phyloP scores from a whole-genome alignment of 2,888 invertebrate genomes.

The Oligia fasciuncula region DNA sequence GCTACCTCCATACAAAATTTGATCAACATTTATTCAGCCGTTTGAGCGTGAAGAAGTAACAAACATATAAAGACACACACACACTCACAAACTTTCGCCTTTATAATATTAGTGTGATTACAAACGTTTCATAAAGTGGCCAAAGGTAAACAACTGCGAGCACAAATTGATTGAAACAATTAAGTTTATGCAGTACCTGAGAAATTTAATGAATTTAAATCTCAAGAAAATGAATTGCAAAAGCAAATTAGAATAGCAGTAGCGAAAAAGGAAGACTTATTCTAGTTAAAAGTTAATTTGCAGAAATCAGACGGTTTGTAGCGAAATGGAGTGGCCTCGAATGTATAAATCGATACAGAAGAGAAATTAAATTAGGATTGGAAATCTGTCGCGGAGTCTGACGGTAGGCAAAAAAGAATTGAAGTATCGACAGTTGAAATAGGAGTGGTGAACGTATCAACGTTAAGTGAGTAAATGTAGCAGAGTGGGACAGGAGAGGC shows the following conservation, averaged over 20 bases:
- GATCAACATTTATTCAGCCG: too few relatives aligned
- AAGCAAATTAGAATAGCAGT: slow-evolving; percentile 40
- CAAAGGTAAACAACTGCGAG: slow-evolving; percentile 39
- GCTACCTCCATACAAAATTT: too few relatives aligned
- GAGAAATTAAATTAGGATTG: slow-evolving; percentile 68
- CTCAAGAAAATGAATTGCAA: slow-evolving; percentile 31
- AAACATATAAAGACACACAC: too few relatives aligned
- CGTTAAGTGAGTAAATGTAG: slow-evolving; percentile 44
- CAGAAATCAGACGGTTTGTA: slow-evolving; percentile 35
- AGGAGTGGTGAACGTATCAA: slow-evolving; percentile 50
- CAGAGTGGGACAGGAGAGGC: slow-evolving; percentile 32
- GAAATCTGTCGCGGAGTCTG: slow-evolving; percentile 62
- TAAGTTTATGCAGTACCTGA: slow-evolving; percentile 29
- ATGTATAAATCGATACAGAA: slow-evolving; percentile 45
- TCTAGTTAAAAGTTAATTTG: slow-evolving; percentile 51
- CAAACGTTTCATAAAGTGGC: slow-evolving; percentile 26
- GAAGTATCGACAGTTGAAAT: slow-evolving; percentile 69
- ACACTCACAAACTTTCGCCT: too few relatives aligned
- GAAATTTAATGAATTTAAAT: slow-evolving; percentile 30
- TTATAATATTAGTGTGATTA: not conserved
- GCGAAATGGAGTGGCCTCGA: slow-evolving; percentile 45
- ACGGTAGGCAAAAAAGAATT: slow-evolving; percentile 59
- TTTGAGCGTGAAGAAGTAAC: too few relatives aligned
- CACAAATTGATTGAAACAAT: slow-evolving; percentile 39
- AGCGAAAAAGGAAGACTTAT: slow-evolving; percentile 34